Conservation (phyloP, 1,140 invertebrate genomes). For the Diachasmimorpha longicaudata region DNA sequence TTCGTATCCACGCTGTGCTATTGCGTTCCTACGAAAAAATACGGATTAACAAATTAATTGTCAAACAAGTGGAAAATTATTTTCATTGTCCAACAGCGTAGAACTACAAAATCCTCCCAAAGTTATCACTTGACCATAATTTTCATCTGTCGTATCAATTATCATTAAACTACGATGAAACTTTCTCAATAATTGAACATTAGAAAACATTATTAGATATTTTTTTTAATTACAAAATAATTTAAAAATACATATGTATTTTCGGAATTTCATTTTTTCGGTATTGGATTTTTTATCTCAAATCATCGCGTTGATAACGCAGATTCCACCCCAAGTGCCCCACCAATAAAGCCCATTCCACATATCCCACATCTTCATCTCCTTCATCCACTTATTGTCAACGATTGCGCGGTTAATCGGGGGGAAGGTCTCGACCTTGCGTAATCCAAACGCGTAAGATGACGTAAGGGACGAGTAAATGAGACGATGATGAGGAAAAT, state of each 20-base stretch:
- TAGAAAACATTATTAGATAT: no score
- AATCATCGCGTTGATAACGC: not conserved
- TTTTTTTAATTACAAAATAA: no score
- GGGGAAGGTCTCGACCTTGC: constrained; percentile 31
- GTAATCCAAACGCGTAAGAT: constrained; percentile 27
- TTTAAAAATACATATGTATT: no score
- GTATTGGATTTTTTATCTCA: no score
- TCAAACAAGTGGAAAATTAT: not conserved
- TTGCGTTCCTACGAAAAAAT: constrained; percentile 6
- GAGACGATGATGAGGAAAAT: constrained; percentile 26
- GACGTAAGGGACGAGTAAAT: constrained; percentile 28
- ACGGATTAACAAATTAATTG: not conserved
- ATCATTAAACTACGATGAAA: no score
- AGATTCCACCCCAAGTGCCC: not conserved
- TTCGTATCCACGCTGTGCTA: constrained; percentile 11
- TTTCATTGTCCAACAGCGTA: no score
- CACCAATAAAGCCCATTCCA: not conserved
- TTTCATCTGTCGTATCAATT: no score
- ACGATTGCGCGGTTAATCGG: constrained; percentile 19
- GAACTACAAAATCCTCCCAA: no score
- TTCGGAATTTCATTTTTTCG: no score
- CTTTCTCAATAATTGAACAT: no score
- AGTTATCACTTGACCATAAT: no score
- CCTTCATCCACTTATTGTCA: not conserved
- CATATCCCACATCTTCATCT: not conserved